phyloP scores from a whole-genome alignment of 2,888 invertebrate species.

The Leptopilina syphax region DNA sequence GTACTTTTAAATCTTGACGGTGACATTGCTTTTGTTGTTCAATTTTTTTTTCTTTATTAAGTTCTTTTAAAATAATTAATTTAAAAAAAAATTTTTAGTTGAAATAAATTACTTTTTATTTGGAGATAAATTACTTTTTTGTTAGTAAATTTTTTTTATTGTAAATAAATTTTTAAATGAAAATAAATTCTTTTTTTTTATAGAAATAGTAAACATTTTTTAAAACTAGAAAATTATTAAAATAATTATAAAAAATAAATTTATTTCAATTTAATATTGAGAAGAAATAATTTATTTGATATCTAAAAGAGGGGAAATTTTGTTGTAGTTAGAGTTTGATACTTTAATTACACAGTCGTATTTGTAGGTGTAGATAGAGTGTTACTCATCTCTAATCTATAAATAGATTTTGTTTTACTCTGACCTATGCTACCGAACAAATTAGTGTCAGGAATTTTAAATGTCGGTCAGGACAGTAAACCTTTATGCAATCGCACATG shows the following conservation, averaged over 20 bases:
- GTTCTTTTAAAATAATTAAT: too few relatives aligned
- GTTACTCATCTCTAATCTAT: constrained; percentile 45
- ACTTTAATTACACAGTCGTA: neutral
- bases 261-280: too few relatives aligned
- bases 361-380: neutral
- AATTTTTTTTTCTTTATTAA: neutral
- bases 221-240: too few relatives aligned
- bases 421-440: constrained; percentile 57
- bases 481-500: neutral
- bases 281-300: neutral
- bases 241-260: too few relatives aligned
- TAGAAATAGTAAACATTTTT: too few relatives aligned
- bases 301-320: neutral
- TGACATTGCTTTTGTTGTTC: neutral
- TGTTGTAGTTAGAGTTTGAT: neutral
- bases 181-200: too few relatives aligned
- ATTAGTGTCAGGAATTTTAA: constrained; percentile 55
- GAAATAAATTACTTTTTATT: too few relatives aligned
- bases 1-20: neutral
- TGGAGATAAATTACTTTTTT: too few relatives aligned
- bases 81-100: too few relatives aligned
- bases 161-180: too few relatives aligned
- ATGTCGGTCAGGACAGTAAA: constrained; percentile 40
- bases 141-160: too few relatives aligned
- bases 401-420: constrained; percentile 54